Evolutionary conservation across 2,113 vertebrate species (phyloP), one percentile per base, ranked within the genome.

Genomic region (Tricholaema leucomelas): DNA sequence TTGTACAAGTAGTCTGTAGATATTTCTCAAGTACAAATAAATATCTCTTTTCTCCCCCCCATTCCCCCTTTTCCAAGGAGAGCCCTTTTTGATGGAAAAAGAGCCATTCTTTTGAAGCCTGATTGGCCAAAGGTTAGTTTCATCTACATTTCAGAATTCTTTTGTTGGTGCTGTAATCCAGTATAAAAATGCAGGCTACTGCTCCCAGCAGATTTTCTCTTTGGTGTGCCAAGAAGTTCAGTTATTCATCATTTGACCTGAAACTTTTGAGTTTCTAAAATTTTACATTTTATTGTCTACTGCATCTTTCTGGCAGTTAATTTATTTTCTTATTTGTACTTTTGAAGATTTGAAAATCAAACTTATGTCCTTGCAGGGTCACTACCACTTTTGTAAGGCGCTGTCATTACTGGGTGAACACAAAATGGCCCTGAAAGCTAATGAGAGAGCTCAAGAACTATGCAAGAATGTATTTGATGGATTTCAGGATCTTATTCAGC

Each of bases 321-420:
- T 24, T 17, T 38, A 19, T 59, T 30, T 33, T 59, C 6, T 60
- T 58, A 3, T 7, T 11, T n/a, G 6, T 25, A 15, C 24, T 84
- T n/a, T 30, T 30, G 3, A 59, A 44, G 0, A 2, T 20, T 33
- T 31, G 11, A 80, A 93, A 94, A 66, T 7, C 15, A 42, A 69
- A 88, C 60, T 90, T 87, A 17, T 95, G n/a, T 84, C 67, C 40
- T 2, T 27, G 15, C 91, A 99, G 99, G 99, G 99, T 84, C 99
- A 99, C 90, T 98, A 99, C 78, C 98, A 98, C 46, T 99, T 97
- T 94, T 99, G 98, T 92, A 99, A 99, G 93, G 99, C 99, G 2
- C 94, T 99, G 73, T 98, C 97, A 36, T 91, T 75, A 63, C 64
- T 99, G 90, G 98, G 98, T 13, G 95, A 98, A 48, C 56, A 95